Percentiles rank a stretch among this genome's conserved stretches.
These are phyloP conservation scores for Netelia virgata DNA, from an alignment of 2,888 invertebrate genomes.

Conservation along the genomic window DNA sequence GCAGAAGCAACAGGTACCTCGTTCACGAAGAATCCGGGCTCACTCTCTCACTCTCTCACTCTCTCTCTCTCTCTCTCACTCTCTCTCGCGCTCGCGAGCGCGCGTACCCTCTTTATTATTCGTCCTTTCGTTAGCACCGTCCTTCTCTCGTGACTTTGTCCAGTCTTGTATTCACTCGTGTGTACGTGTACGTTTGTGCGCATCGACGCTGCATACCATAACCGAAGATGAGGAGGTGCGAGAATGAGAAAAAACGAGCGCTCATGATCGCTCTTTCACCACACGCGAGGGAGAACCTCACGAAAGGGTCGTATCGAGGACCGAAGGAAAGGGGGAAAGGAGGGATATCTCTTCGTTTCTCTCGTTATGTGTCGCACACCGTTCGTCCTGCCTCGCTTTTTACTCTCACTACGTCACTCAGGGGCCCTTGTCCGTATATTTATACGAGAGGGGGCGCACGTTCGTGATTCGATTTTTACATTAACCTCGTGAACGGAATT, in stretches of 20 bases:
- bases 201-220: conserved; percentile 2
- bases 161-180: conserved; percentile 13
- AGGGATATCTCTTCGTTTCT: neutral
- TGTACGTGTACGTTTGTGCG: conserved; percentile 23
- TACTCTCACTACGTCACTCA: conserved; percentile 24
- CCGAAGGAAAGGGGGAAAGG: neutral
- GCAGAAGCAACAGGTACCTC: conserved; percentile 52
- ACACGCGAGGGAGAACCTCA: conserved; percentile 13
- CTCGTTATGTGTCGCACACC: conserved; percentile 38
- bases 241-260: conserved; percentile 64
- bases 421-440: conserved; percentile 8
- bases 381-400: conserved; percentile 13
- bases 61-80: conserved; percentile 49
- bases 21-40: conserved; percentile 32
- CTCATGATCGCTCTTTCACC: conserved; percentile 53
- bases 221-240: conserved; percentile 39
- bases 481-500: too few relatives aligned
- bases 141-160: conserved; percentile 64
- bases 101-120: conserved; percentile 60
- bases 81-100: conserved; percentile 61
- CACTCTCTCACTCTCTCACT: conserved; percentile 41
- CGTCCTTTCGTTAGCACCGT: conserved; percentile 59
- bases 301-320: neutral
- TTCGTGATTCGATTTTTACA: too few relatives aligned
- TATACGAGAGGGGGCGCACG: too few relatives aligned